phyloP scores from a whole-genome alignment of 1,140 invertebrate genomes.

The Plutomurus gul region DNA sequence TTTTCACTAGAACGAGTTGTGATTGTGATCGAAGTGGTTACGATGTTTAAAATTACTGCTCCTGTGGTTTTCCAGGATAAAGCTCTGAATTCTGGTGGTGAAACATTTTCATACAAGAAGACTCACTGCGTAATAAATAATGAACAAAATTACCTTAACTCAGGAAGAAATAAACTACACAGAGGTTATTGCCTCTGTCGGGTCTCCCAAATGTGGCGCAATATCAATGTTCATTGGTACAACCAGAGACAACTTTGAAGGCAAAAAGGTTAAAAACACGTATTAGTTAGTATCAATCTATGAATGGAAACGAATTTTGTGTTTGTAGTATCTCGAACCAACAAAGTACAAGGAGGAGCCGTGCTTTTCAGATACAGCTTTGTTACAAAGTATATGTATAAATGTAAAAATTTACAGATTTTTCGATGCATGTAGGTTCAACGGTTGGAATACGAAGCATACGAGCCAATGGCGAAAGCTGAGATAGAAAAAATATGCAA shows the following conservation, averaged over 20 bases:
- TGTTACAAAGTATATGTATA: background rate
- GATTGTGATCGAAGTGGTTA: background rate
- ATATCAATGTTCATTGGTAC: slow-evolving; percentile 88
- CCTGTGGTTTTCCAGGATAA: background rate
- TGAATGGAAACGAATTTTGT: too few relatives aligned
- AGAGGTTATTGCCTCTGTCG: slow-evolving; percentile 68
- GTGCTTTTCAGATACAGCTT: too few relatives aligned
- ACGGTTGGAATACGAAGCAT: slow-evolving; percentile 89
- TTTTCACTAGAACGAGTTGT: too few relatives aligned
- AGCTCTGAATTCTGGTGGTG: too few relatives aligned
- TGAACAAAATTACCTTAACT: slow-evolving; percentile 67
- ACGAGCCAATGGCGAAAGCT: slow-evolving; percentile 86
- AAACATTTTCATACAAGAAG: too few relatives aligned
- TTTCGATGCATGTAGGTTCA: slow-evolving; percentile 66
- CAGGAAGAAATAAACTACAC: slow-evolving; percentile 71
- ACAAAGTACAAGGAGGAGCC: too few relatives aligned
- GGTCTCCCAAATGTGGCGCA: slow-evolving; percentile 79
- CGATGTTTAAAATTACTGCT: background rate
- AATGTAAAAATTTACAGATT: background rate
- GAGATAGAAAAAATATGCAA: slow-evolving; percentile 78
- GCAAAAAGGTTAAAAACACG: slow-evolving; percentile 70
- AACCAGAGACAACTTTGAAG: slow-evolving; percentile 86
- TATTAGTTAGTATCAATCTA: background rate
- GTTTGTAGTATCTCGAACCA: too few relatives aligned
- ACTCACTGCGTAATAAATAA: background rate